Base-by-base conservation (phyloP, 2,113 vertebrate genomes). In the Phalacrocorax aristotelis region DNA sequence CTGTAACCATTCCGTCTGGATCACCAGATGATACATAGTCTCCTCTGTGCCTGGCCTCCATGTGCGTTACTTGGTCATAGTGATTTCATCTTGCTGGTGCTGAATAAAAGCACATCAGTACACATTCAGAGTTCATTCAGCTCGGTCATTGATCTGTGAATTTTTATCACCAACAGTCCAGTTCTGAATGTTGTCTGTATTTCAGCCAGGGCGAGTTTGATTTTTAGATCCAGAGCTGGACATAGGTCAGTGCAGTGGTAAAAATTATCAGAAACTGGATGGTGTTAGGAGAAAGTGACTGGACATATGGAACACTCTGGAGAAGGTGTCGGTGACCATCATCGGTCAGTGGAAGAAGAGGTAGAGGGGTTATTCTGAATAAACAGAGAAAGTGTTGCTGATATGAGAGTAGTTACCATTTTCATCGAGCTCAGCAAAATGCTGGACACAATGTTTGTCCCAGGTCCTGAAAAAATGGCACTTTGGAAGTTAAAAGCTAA, bases 371-470 rank as follows among this genome's bases (percentile, higher is more conserved):
- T 66, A 20, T 61, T 82, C 30, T 70, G 48, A 66, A 49, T 60
- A 94, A 92, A 52, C 4, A 26, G 42, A 74, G 51, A 26, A 77
- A 46, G 3, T 36, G 2, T 26, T 72, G 36, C 40, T 48, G 6
- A 48, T 57, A 22, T 13, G 38, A 42, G 32, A 88, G 12, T 7
- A 34, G 11, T 15, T 74, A 8, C 2, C 4, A 36, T 66, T 87
- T 89, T 58, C 16, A 40, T 7, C 0, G 0, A 52, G 40, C 13
- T 6, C 55, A 52, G 4, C 14, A 40, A 83, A 51, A 11, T 34
- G 9, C 6, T 76, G 22, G 17, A 25, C 26, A 60, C 21, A 48
- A 64, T 4, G 10, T n/a, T 87, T 83, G 17, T 77, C 9, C 25
- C 2, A 9, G 11, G 3, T n/a, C 36, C 19, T 82, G 36, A 69